These are phyloP conservation scores for Drosophila nigrodunni DNA, from an alignment of 1,140 invertebrate genomes.

Conservation along the genomic window DNA sequence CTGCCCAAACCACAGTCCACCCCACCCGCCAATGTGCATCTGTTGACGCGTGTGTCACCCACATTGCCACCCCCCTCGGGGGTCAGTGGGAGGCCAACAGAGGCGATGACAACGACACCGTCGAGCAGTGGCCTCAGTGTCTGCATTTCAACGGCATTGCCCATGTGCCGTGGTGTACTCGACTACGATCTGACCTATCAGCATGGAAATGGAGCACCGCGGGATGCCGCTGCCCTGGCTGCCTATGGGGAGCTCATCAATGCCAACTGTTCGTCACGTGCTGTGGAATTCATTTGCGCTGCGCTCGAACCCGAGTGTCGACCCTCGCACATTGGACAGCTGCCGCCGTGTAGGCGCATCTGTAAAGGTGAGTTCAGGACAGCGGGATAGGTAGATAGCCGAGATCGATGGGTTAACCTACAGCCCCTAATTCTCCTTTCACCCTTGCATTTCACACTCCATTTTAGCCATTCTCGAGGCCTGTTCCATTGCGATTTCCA, in stretches of 20 bases:
- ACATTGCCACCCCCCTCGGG: constrained; percentile 85
- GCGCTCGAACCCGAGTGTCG: constrained; percentile 89
- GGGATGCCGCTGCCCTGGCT: constrained; percentile 44
- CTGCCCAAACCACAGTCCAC: constrained; percentile 68
- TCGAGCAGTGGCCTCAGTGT: constrained; percentile 65
- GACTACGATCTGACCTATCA: constrained; percentile 87
- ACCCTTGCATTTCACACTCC: too few relatives aligned
- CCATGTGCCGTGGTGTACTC: constrained; percentile 87
- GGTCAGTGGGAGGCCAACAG: constrained; percentile 55
- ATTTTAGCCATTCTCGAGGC: constrained; percentile 86
- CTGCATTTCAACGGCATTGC: constrained; percentile 77
- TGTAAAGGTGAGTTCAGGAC: constrained; percentile 86
- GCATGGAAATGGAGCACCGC: constrained; percentile 49
- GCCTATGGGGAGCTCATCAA: constrained; percentile 85
- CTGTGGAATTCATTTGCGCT: constrained; percentile 87
- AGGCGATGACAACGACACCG: constrained; percentile 84
- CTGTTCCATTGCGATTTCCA: constrained; percentile 87
- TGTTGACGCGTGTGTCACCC: constrained; percentile 86
- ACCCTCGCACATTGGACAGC: constrained; percentile 85
- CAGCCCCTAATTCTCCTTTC: too few relatives aligned
- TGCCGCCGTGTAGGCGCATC: constrained; percentile 88
- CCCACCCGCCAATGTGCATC: constrained; percentile 84
- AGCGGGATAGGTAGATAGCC: too few relatives aligned
- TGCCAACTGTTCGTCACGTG: constrained; percentile 87
- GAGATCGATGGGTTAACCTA: too few relatives aligned